A percentile compares a stretch with the other conserved stretches of the same genome.
Evolutionary conservation across 2,113 vertebrate species (phyloP).

Genomic region (Potamarius usumacintae): DNA sequence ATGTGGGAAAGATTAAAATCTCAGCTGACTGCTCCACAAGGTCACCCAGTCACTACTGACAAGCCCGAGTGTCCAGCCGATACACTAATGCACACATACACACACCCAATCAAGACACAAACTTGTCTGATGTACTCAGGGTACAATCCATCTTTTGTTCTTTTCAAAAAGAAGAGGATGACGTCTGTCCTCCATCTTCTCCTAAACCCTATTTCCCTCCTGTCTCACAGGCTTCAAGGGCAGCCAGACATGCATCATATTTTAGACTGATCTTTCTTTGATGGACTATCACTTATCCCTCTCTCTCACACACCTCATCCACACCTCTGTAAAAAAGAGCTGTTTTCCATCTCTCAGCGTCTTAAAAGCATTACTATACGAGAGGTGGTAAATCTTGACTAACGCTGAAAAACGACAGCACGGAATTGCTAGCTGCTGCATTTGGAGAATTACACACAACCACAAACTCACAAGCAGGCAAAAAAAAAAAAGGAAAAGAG

Average conservation of each 20-base stretch:
- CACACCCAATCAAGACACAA: conserved; percentile 22
- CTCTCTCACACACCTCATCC: conserved; percentile 31
- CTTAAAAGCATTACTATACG: conserved; percentile 40
- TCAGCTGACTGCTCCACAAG: conserved; percentile 17
- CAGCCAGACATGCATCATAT: conserved; percentile 45
- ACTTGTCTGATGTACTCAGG: conserved; percentile 1
- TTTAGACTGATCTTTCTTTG: conserved; percentile 47
- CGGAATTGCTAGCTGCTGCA: conserved; percentile 19
- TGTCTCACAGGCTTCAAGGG: conserved; percentile 41
- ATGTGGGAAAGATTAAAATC: background rate
- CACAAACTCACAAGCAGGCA: background rate
- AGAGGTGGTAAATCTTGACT: conserved; percentile 49
- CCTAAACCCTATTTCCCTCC: conserved; percentile 33
- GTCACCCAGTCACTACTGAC: background rate
- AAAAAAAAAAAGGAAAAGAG: conserved; percentile 35
- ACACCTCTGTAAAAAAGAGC: conserved; percentile 15
- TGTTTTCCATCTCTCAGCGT: conserved; percentile 34
- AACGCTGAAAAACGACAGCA: conserved; percentile 41
- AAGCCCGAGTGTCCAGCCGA: background rate
- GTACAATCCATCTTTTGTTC: conserved; percentile 33
- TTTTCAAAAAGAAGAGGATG: conserved; percentile 21
- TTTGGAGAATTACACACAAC: conserved; percentile 31
- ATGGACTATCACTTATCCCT: conserved; percentile 45
- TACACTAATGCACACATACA: conserved; percentile 4
- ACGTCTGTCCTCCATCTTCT: conserved; percentile 41